These are phyloP conservation scores for Gymnocheta viridis DNA, from an alignment of 2,888 invertebrate species.

Conservation along the genomic window DNA sequence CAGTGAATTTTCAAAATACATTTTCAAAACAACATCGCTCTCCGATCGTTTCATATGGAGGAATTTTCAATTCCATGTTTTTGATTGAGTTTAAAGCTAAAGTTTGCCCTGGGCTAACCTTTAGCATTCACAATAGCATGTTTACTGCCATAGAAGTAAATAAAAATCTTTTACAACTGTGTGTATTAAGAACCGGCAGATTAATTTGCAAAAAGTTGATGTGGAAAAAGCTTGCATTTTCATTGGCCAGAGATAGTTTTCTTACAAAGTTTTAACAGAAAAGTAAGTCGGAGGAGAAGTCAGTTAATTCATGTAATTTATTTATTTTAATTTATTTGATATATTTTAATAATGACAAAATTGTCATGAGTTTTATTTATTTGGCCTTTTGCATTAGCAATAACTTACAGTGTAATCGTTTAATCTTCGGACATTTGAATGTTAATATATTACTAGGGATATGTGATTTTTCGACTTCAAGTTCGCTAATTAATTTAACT, in stretches of 20 bases:
- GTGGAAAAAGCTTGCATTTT: background rate
- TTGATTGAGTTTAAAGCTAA: no score
- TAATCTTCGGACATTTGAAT: background rate
- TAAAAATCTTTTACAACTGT: conserved; percentile 47
- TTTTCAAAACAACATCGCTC: no score
- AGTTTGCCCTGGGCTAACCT: no score
- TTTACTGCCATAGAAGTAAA: background rate
- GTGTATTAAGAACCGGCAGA: background rate
- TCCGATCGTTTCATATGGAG: no score
- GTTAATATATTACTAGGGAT: no score
- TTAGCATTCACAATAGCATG: background rate
- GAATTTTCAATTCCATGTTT: no score
- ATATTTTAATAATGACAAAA: background rate
- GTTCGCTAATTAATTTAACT: no score
- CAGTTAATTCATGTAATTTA: no score
- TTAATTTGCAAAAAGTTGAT: conserved; percentile 14
- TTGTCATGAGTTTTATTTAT: background rate
- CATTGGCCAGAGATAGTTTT: background rate
- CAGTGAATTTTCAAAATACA: no score
- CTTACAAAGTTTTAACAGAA: background rate
- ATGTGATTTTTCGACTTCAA: no score
- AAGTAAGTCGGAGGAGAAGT: background rate
- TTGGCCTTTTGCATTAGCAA: conserved; percentile 25
- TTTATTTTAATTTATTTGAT: no score
- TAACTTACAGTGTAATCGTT: background rate